Base-by-base conservation (phyloP, 2,888 invertebrate genomes). In the Dascillus cervinus region DNA sequence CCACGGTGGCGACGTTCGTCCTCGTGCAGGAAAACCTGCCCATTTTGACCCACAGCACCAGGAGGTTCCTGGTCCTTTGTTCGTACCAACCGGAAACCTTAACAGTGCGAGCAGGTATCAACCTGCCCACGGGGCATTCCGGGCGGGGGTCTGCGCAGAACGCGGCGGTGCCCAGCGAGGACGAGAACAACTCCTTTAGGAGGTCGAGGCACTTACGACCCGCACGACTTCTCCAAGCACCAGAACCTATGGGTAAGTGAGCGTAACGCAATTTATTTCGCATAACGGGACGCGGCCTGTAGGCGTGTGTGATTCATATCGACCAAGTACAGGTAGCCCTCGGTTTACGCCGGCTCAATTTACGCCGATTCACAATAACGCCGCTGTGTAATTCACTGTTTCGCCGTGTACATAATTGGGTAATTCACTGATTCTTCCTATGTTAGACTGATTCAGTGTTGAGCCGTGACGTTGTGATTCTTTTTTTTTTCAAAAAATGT, bases 1-100 rank as follows among this genome's bases (percentile, higher is more conserved):
- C 84, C 11, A 82, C 82, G 0, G 85, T 86, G 12, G 82, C 85
- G 22, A 85, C 84, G 0, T 85, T 84, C 56, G 82, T 87, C 13
- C 74, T 86, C 15, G 87, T 87, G 3, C 86, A 86, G 59, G 87
- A 87, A 60, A 86, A 84, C 62, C 64, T 84, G 34, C 83, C 84
- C 3, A 85, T 87, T 50, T 71, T 87, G 21, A 87, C 87, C 0
- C 86, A 87, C 58, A 55, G 55, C 26, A 84, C 84, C 1, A 64
- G 84, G 44, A 71, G 85, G 44, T 87, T 87, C 55, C 67, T 87
- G 29, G 86, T 87, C 2, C 71, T 86, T 8, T 87, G 87, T 55
- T 81, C 82, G 15, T 85, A 83, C 56, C 82, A 85, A 52, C 85
- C 86, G 1, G 85, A 86, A 56, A 83, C 84, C 13, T 70, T 86